Conservation (phyloP, 2,113 vertebrate genomes). For the Sardina pilchardus region DNA sequence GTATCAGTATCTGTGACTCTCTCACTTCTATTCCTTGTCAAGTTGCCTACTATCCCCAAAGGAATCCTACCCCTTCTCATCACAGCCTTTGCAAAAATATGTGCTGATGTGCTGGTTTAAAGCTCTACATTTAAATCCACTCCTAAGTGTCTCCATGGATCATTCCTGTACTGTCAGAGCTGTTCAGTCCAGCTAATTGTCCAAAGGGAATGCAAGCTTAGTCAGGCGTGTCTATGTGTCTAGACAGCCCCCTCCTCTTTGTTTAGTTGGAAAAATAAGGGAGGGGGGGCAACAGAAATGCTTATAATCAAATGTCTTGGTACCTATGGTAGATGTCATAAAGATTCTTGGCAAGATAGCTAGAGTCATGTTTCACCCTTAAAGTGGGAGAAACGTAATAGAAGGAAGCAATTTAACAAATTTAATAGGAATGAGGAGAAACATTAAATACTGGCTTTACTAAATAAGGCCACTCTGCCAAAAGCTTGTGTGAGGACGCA, state of each 20-base stretch:
- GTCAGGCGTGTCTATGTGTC: conserved; percentile 33
- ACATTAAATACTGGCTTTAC: conserved; percentile 58
- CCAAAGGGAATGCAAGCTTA: not conserved
- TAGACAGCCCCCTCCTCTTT: conserved; percentile 34
- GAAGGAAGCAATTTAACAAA: conserved; percentile 31
- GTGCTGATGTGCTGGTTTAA: not conserved
- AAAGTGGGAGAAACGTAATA: conserved; percentile 17
- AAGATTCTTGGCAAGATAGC: conserved; percentile 17
- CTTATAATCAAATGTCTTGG: conserved; percentile 11
- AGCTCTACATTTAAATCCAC: not conserved
- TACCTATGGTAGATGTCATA: conserved; percentile 28
- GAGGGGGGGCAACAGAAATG: not conserved
- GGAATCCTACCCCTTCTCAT: not conserved
- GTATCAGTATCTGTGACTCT: not conserved
- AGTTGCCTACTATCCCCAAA: not conserved
- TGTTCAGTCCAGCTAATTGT: not conserved
- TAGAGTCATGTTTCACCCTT: not conserved
- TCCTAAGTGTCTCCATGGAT: not conserved
- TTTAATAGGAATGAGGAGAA: conserved; percentile 24
- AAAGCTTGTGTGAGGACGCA: conserved; percentile 55
- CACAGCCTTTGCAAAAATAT: not conserved
- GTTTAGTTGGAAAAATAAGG: conserved; percentile 10
- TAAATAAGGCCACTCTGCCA: conserved; percentile 70
- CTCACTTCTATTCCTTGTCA: not conserved
- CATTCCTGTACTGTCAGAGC: not conserved